Evolutionary conservation across 2,797 vertebrate genomes (phyloP), one percentile per base, ranked within the genome.

Genomic region (Dallia pectoralis): DNA sequence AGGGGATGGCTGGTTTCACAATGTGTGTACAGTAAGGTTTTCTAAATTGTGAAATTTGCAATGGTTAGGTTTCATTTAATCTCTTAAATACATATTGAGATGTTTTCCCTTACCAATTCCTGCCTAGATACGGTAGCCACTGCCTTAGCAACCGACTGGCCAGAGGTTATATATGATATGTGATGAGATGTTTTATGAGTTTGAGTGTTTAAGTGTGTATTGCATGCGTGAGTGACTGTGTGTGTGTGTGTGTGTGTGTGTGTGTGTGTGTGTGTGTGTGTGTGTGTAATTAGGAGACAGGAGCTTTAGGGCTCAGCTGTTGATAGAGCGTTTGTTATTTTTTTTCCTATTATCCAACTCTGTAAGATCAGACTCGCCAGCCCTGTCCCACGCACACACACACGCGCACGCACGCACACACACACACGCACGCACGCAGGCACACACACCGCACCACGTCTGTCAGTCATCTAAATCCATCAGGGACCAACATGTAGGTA

Each of bases 81-180:
- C 84, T 85, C 82, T 76, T 86, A 80, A 87, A 88, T 90, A 82
- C 86, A 90, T 89, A 88, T 89, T 85, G 65, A 81, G 79, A 89
- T 85, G 79, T 85, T 88, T 44, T 56, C 85, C 79, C 73, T 75
- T 89, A 82, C 85, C 90, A 89, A 87, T 85, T 88, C 78, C 78
- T 91, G 86, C 88, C 83, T 92, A 78, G 90, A 91, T 88, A 91
- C 90, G 86, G 86, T 56, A 56, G 19, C 74, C 81, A 84, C 81
- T 88, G 91, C 87, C 90, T 85, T 93, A 88, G 91, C 89, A 91
- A 93, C 91, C 85, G 75, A 80, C 84, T 89, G 79, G 74, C 88
- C 84, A 69, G 74, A 48, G 70, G 91, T 87, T 82, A 83, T 87
- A 87, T 89, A 76, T 90, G 88, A 84, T 77, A 81, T 89, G 88